Conservation (phyloP, 1,140 invertebrate species). For the Leptinotarsa undecemlineata region DNA sequence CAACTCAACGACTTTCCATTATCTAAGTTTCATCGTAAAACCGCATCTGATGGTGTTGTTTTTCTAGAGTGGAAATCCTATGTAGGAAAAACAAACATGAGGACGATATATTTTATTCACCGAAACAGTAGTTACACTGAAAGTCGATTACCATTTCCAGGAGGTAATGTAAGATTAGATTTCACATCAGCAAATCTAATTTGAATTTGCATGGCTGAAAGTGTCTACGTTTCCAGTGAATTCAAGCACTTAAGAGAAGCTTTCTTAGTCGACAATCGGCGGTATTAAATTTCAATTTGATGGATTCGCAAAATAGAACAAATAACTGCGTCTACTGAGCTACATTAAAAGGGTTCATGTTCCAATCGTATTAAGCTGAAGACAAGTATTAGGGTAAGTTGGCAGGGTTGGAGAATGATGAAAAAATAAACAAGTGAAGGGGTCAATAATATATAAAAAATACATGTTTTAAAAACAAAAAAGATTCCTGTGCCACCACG, state of each 20-base stretch:
- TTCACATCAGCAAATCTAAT: background rate
- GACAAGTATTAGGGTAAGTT: too few relatives aligned
- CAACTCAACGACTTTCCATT: too few relatives aligned
- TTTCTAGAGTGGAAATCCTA: too few relatives aligned
- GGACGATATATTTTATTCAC: background rate
- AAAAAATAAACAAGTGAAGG: too few relatives aligned
- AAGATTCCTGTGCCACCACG: too few relatives aligned
- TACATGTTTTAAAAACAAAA: too few relatives aligned
- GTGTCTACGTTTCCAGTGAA: background rate
- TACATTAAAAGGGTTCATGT: background rate
- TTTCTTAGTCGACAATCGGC: background rate
- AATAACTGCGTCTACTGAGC: background rate
- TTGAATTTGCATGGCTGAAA: slow-evolving; percentile 1
- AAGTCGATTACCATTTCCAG: background rate
- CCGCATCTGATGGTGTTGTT: too few relatives aligned
- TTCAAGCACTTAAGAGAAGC: background rate
- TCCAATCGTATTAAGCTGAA: background rate
- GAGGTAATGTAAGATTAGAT: background rate
- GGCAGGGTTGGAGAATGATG: too few relatives aligned
- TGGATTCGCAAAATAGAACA: background rate
- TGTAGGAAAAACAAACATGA: too few relatives aligned
- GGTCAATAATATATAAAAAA: too few relatives aligned
- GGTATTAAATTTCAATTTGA: slow-evolving; percentile 6
- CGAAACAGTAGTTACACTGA: background rate
- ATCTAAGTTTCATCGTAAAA: too few relatives aligned